Evolutionary conservation across 2,797 vertebrate species (phyloP), one percentile per base, ranked within the genome.

Genomic region (Danio aesculapii): DNA sequence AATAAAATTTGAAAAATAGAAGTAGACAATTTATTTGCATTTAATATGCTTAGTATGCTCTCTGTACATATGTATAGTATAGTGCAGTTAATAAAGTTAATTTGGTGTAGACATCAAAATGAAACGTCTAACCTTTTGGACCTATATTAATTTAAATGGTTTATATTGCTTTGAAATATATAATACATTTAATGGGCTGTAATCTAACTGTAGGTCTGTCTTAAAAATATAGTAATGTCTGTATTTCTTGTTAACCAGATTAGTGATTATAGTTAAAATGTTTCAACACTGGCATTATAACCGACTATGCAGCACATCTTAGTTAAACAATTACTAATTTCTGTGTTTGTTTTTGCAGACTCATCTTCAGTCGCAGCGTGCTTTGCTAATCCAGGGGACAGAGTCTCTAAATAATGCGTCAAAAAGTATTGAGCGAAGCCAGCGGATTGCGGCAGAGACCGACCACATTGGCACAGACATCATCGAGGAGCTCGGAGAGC

Each of bases 401-500:
- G 95, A 98, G 30, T 95, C 94, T 70, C 91, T 99, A 81, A 97
- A 94, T 91, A 94, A 94, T 16, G 95, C 97, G 88, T 96, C 88
- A 2, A 94, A 97, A 88, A 99, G 98, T 84, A 95, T 99, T 3
- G 96, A 97, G 39, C 95, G 97, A 49, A 98, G 96, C 5, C 97
- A 98, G n/a, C 93, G 93, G 43, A 94, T 99, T 30, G 97, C 98
- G 0, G 92, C 91, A 0, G 98, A 99, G 84, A 96, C 97, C 0
- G 98, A 99, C 62, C 94, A 96, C 77, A 94, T 99, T 6, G 98
- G 98, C 77, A 95, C 94, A 0, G 96, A 98, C 11, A 96, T 99
- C 75, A 99, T 99, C 0, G 97, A 99, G 85, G 98, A 99, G 72
- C 95, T 99, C 0, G 98, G 98, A 9, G 97, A 95, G 62, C 98